Conservation (phyloP, 2,888 invertebrate genomes). For the Xylota segnis region DNA sequence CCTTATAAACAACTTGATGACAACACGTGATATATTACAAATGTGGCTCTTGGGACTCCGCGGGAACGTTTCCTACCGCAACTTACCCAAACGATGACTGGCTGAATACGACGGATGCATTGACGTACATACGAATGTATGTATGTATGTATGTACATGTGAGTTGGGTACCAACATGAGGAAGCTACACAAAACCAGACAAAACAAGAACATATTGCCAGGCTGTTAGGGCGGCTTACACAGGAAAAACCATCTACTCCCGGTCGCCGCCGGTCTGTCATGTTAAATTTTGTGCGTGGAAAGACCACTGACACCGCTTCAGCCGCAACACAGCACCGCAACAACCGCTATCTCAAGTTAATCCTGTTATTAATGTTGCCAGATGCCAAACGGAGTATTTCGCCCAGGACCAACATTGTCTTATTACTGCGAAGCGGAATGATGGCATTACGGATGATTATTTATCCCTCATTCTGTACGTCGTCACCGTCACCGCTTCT, state of each 20-base stretch:
- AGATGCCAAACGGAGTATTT: conserved; percentile 53
- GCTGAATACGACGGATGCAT: neutral
- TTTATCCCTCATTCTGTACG: conserved; percentile 41
- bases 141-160: neutral
- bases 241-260: conserved; percentile 36
- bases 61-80: conserved; percentile 10
- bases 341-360: conserved; percentile 53
- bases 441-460: conserved; percentile 60
- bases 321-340: conserved; percentile 30
- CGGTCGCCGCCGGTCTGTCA: conserved; percentile 44
- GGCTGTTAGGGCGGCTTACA: conserved; percentile 38
- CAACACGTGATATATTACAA: conserved; percentile 34
- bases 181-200: conserved; percentile 5
- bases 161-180: no score
- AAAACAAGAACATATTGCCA: conserved; percentile 26
- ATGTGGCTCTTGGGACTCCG: conserved; percentile 12
- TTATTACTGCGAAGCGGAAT: conserved; percentile 44
- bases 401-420: conserved; percentile 37
- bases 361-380: conserved; percentile 67
- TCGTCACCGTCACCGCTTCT: neutral
- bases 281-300: conserved; percentile 32
- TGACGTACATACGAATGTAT: neutral
- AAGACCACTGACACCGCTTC: conserved; percentile 8
- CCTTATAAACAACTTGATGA: conserved; percentile 23
- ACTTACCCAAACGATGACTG: conserved; percentile 23